Percentiles rank a stretch among this genome's conserved stretches.
Conservation (phyloP, 2,888 invertebrate genomes). For the Chesias legatella region DNA sequence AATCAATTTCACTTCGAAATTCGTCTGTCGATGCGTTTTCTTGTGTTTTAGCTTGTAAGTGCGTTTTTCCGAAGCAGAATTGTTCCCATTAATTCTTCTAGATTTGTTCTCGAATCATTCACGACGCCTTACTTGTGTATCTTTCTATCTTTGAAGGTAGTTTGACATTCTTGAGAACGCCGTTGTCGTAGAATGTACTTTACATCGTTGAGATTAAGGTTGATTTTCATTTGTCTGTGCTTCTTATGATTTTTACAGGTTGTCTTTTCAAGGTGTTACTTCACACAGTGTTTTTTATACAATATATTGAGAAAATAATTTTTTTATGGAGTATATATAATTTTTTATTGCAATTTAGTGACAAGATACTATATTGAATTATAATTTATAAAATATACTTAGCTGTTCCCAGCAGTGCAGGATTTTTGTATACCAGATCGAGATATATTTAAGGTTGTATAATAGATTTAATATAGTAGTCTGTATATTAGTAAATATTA, state of each 20-base stretch:
- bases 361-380: too few relatives aligned
- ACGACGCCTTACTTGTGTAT: conserved; percentile 79
- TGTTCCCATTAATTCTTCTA: conserved; percentile 51
- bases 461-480: too few relatives aligned
- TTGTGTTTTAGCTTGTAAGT: conserved; percentile 16
- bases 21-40: not conserved
- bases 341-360: too few relatives aligned
- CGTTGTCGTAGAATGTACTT: conserved; percentile 59
- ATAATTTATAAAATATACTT: too few relatives aligned
- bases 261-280: conserved; percentile 35
- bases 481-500: too few relatives aligned
- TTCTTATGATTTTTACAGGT: conserved; percentile 38
- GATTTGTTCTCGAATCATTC: conserved; percentile 65
- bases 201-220: conserved; percentile 59
- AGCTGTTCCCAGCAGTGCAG: too few relatives aligned
- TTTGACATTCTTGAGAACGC: conserved; percentile 57
- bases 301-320: too few relatives aligned
- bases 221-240: conserved; percentile 36
- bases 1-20: not conserved
- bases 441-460: too few relatives aligned
- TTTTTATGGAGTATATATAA: too few relatives aligned
- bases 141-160: conserved; percentile 74
- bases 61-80: conserved; percentile 11
- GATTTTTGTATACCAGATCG: too few relatives aligned
- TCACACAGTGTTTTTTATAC: conserved; percentile 1